Evolutionary conservation across 2,888 invertebrate species (phyloP).

Genomic region (Cordilura impudica): DNA sequence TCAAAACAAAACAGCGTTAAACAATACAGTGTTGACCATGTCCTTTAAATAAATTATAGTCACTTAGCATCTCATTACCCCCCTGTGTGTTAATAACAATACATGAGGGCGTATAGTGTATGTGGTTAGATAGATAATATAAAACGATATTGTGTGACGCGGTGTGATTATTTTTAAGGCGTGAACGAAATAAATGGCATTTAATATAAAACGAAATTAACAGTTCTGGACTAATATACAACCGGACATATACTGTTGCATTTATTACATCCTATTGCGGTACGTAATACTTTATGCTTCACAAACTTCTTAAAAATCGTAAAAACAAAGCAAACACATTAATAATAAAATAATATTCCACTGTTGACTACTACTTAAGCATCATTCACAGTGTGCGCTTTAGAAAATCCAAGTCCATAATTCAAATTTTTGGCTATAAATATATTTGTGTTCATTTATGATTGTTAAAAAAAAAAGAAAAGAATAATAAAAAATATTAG

Average conservation of each 20-base stretch:
- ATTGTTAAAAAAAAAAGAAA: background rate
- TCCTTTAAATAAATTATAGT: slow-evolving; percentile 42
- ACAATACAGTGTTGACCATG: slow-evolving; percentile 20
- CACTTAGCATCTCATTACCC: slow-evolving; percentile 3
- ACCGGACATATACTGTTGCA: background rate
- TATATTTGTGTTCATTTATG: background rate
- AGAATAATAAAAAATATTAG: too few species aligned
- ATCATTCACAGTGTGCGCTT: slow-evolving; percentile 9
- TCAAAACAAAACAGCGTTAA: background rate
- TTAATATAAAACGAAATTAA: slow-evolving; percentile 8
- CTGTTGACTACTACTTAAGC: background rate
- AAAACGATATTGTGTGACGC: background rate
- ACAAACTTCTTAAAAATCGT: background rate
- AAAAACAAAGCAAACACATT: background rate
- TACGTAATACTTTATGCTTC: background rate
- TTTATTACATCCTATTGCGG: slow-evolving; percentile 37
- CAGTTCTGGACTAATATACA: background rate
- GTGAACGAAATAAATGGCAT: background rate
- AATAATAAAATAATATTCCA: background rate
- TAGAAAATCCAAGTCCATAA: background rate
- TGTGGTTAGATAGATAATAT: background rate
- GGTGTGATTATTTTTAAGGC: slow-evolving; percentile 1
- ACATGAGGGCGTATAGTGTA: background rate
- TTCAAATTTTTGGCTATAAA: background rate
- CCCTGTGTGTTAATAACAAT: background rate